phyloP scores from a whole-genome alignment of 2,888 invertebrate species.

The Muschampia plurimacula region DNA sequence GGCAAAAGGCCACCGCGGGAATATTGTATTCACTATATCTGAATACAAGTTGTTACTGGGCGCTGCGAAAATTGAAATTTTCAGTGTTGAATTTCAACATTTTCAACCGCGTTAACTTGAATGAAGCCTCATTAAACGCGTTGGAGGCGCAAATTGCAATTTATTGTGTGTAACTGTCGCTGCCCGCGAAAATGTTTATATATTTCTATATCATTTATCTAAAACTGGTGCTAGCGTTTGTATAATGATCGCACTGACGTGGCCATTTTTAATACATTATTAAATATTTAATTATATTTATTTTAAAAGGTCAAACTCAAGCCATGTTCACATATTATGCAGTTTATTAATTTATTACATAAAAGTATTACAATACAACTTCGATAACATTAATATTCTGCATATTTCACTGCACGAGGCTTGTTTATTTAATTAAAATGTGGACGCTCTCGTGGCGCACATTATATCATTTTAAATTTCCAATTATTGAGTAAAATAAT shows the following conservation, averaged over 20 bases:
- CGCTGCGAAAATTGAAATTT: constrained; percentile 27
- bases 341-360: too few relatives aligned
- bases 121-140: constrained; percentile 57
- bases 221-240: neutral
- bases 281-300: too few relatives aligned
- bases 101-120: constrained; percentile 33
- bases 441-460: too few relatives aligned
- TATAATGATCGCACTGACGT: neutral
- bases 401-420: neutral
- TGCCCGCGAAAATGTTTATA: constrained; percentile 43
- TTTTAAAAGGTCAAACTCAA: too few relatives aligned
- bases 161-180: constrained; percentile 46
- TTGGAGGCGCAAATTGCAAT: constrained; percentile 60
- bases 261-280: too few relatives aligned
- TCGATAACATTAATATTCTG: too few relatives aligned
- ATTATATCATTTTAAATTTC: too few relatives aligned
- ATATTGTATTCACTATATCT: constrained; percentile 36
- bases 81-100: constrained; percentile 33
- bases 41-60: constrained; percentile 37
- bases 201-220: constrained; percentile 35
- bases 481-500: too few relatives aligned
- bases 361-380: too few relatives aligned
- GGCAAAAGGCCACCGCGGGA: neutral
- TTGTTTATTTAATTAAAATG: too few relatives aligned
- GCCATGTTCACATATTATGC: too few relatives aligned